Percentiles rank a stretch among this genome's conserved stretches.
Evolutionary conservation across 2,888 invertebrate species (phyloP).

Genomic region (Julus scanicus): DNA sequence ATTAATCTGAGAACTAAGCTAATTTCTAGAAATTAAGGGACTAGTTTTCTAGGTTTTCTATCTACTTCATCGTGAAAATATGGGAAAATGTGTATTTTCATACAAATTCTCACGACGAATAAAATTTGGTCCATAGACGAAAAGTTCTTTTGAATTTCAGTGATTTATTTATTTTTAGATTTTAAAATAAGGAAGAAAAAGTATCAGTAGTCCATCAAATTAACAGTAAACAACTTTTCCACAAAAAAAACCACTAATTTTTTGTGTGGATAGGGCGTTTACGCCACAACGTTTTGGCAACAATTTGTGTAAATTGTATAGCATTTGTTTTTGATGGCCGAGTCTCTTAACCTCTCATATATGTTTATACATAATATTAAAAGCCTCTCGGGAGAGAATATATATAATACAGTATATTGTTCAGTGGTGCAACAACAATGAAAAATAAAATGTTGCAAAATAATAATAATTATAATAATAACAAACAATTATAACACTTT

Average conservation of each 20-base stretch:
- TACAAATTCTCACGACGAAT: background rate
- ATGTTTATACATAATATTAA: constrained; percentile 43
- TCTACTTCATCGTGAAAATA: constrained; percentile 29
- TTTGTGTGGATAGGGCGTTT: background rate
- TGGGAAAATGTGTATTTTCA: background rate
- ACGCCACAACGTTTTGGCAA: constrained; percentile 2
- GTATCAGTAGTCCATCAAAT: constrained; percentile 41
- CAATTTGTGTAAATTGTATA: constrained; percentile 26
- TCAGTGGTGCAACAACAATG: constrained; percentile 45
- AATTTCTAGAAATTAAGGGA: constrained; percentile 4
- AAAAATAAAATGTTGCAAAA: constrained; percentile 47
- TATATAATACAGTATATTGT: constrained; percentile 46
- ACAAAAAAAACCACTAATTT: background rate
- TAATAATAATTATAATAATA: constrained; percentile 38
- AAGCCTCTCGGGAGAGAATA: constrained; percentile 32
- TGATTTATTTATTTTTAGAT: constrained; percentile 42
- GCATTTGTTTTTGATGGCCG: constrained; percentile 3
- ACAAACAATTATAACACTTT: constrained; percentile 47
- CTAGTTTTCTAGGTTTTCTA: background rate
- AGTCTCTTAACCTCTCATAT: constrained; percentile 43
- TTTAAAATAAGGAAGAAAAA: background rate
- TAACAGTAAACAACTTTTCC: background rate
- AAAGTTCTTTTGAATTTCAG: constrained; percentile 31
- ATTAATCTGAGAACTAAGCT: background rate
- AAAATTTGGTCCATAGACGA: constrained; percentile 25